Evolutionary conservation across 1,140 invertebrate species (phyloP).

Genomic region (Xylocopa sonorina): DNA sequence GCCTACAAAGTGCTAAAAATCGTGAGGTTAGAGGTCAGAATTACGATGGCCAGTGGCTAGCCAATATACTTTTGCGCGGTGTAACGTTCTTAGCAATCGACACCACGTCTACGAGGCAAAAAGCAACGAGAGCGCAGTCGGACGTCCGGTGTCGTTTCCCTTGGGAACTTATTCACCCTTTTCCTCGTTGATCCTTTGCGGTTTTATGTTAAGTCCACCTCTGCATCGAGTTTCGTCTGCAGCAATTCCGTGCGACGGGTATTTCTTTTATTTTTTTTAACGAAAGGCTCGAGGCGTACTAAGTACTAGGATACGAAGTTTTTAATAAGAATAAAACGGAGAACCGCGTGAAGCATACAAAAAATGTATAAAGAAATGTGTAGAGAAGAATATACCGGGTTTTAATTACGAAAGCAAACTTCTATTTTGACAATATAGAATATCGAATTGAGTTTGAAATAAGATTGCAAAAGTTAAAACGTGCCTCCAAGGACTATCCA

Average conservation of each 20-base stretch:
- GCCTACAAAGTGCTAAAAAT: constrained; percentile 10
- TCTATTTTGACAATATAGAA: too few relatives aligned
- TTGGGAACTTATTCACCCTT: background rate
- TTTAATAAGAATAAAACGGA: too few relatives aligned
- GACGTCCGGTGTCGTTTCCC: background rate
- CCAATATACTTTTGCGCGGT: constrained; percentile 34
- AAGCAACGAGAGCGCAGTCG: background rate
- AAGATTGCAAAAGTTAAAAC: background rate
- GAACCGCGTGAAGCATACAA: too few relatives aligned
- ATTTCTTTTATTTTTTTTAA: too few relatives aligned
- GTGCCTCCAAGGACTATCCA: too few relatives aligned
- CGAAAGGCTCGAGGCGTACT: too few relatives aligned
- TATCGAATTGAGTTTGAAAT: too few relatives aligned
- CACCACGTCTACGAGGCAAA: constrained; percentile 7
- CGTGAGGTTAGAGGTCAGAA: constrained; percentile 41
- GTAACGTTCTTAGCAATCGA: constrained; percentile 2
- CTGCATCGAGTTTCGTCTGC: background rate
- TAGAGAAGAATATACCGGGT: too few relatives aligned
- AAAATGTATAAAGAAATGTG: too few relatives aligned
- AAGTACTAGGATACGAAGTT: too few relatives aligned
- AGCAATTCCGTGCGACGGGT: too few relatives aligned
- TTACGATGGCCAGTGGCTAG: constrained; percentile 44
- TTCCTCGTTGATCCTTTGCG: background rate
- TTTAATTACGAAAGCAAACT: too few relatives aligned
- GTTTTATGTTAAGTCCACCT: background rate